phyloP scores from a whole-genome alignment of 1,140 invertebrate genomes.

The Euschistus heros region DNA sequence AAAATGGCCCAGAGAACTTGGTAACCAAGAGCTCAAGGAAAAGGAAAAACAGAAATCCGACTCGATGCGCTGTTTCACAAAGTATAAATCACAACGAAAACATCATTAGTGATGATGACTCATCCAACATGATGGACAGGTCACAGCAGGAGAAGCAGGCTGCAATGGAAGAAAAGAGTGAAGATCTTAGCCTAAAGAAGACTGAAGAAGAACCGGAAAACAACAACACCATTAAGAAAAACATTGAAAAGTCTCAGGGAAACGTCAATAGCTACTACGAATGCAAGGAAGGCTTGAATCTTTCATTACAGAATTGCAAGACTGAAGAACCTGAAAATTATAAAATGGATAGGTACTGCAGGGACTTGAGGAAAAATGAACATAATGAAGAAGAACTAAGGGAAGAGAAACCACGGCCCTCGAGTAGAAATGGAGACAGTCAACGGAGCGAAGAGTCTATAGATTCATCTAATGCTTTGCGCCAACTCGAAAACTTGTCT shows the following conservation, averaged over 20 bases:
- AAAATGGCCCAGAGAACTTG: constrained; percentile 36
- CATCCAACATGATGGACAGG: constrained; percentile 48
- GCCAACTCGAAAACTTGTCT: constrained; percentile 68
- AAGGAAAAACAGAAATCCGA: constrained; percentile 85
- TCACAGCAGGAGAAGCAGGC: constrained; percentile 20
- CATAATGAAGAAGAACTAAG: constrained; percentile 31
- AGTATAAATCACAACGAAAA: constrained; percentile 39
- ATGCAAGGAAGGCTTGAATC: constrained; percentile 16
- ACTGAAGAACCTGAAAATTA: constrained; percentile 23
- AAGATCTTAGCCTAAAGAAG: constrained; percentile 26
- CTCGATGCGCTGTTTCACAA: constrained; percentile 56
- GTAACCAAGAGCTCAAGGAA: constrained; percentile 46
- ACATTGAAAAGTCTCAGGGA: constrained; percentile 17
- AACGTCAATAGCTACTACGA: constrained; percentile 13
- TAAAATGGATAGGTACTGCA: constrained; percentile 25
- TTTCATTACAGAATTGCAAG: constrained; percentile 18
- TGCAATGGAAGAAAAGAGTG: constrained; percentile 15
- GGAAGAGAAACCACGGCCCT: constrained; percentile 26
- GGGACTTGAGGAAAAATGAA: constrained; percentile 22
- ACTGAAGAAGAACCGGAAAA: constrained; percentile 24
- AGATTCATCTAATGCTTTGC: constrained; percentile 48
- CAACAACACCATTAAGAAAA: constrained; percentile 27
- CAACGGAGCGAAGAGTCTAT: constrained; percentile 25
- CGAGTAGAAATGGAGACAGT: constrained; percentile 19
- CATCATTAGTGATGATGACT: constrained; percentile 51